Evolutionary conservation across 2,797 vertebrate genomes (phyloP).

Genomic region (Agapornis canus): DNA sequence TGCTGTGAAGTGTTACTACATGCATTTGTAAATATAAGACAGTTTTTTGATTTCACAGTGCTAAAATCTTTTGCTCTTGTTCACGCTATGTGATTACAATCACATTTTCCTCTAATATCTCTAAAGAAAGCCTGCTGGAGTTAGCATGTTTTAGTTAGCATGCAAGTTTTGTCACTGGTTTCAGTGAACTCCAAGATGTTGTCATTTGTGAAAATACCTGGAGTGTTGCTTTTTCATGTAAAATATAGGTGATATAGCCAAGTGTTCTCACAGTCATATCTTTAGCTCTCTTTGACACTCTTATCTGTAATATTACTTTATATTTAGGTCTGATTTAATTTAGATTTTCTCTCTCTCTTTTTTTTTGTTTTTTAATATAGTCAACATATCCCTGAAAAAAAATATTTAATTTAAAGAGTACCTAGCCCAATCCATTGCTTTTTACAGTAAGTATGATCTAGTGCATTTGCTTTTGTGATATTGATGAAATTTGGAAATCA

Average conservation of each 20-base stretch:
- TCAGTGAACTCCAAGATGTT: neutral
- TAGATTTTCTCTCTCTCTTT: neutral
- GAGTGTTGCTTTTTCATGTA: neutral
- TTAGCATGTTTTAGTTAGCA: no score
- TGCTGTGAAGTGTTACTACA: neutral
- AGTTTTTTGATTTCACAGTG: neutral
- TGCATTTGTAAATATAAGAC: neutral
- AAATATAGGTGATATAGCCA: neutral
- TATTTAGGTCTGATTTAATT: neutral
- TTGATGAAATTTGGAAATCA: constrained; percentile 32
- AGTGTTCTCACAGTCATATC: neutral
- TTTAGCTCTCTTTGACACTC: neutral
- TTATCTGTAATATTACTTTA: neutral
- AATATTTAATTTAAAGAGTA: constrained; percentile 38
- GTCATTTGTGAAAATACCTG: neutral
- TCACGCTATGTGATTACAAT: neutral
- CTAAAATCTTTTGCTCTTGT: neutral
- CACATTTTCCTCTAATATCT: neutral
- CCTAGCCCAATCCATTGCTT: neutral
- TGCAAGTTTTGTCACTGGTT: neutral
- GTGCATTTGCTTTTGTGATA: constrained; percentile 21
- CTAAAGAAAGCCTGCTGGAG: neutral
- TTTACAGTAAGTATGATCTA: constrained; percentile 1
- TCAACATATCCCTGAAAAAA: constrained; percentile 2
- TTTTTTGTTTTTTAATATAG: neutral